Evolutionary conservation across 2,113 vertebrate species (phyloP).

Genomic region (Thunnus thynnus): DNA sequence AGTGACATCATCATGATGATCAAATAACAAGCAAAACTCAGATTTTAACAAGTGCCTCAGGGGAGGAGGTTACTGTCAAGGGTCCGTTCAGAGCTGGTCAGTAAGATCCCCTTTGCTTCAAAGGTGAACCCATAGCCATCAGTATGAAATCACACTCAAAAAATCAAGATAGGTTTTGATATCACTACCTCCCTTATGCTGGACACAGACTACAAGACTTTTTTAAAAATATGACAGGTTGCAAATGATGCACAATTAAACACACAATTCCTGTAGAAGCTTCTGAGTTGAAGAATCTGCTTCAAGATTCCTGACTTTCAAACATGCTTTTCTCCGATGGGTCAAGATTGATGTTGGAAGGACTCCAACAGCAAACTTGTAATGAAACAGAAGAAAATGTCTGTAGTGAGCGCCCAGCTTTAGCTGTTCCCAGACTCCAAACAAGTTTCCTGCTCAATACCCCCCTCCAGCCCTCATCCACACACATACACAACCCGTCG

Average conservation of each 20-base stretch:
- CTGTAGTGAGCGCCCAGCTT: conserved; percentile 76
- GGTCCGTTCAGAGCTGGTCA: conserved; percentile 56
- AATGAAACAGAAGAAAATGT: conserved; percentile 45
- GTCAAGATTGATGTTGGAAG: conserved; percentile 43
- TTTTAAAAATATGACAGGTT: conserved; percentile 10
- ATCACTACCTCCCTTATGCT: conserved; percentile 63
- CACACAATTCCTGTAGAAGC: conserved; percentile 21
- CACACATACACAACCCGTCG: conserved; percentile 21
- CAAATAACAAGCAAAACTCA: conserved; percentile 31
- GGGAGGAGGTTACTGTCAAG: conserved; percentile 40
- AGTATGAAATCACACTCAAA: conserved; percentile 40
- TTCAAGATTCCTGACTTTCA: conserved; percentile 46
- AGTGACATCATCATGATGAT: conserved; percentile 3
- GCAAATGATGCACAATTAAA: conserved; percentile 41
- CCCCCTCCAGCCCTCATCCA: conserved; percentile 42
- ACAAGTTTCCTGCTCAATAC: conserved; percentile 65
- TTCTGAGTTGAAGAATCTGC: conserved; percentile 35
- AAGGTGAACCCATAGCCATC: conserved; percentile 51
- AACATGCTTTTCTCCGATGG: conserved; percentile 17
- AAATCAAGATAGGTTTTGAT: conserved; percentile 53
- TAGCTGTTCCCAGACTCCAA: conserved; percentile 85
- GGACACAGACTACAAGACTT: conserved; percentile 74
- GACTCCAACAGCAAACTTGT: conserved; percentile 49
- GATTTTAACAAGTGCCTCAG: conserved; percentile 32
- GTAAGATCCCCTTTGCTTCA: conserved; percentile 42